Evolutionary conservation across 2,888 invertebrate genomes (phyloP), one percentile per base, ranked within the genome.

Genomic region (Andricus curvator): DNA sequence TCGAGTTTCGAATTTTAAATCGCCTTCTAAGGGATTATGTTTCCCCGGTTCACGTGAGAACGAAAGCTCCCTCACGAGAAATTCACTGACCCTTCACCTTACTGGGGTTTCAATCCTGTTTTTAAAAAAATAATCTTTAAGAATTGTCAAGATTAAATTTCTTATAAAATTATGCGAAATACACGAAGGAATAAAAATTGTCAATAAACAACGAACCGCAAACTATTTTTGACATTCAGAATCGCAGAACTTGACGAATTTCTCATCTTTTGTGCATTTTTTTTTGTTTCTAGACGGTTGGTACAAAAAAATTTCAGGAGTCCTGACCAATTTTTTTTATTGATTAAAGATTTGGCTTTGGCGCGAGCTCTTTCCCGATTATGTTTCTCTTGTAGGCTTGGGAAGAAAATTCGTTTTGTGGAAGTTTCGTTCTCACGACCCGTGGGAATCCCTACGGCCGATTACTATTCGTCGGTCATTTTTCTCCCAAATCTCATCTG

Each of bases 381-480:
- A 81, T 78, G 67, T 68, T 78, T 65, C 76, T 65, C 62, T 41
- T 29, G 65, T n/a, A 65, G 78, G 13, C 60, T 56, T 77, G 77
- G 41, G 64, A 83, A 76, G 79, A 68, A 67, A 77, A 79, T 56
- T 80, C 76, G 51, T 76, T 48, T 78, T 81, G 70, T 65, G 74
- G 78, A 68, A 80, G 78, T 56, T 81, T 51, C 5, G 81, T 84
- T 84, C 82, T 84, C 83, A 84, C 84, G 84, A 77, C 65, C 78
- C 81, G 82, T 82, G 84, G 81, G 84, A 82, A 81, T 22, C 29
- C 44, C 44, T 9, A 29, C 29, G 62, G 37, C 20, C 13, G 51
- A 74, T 56, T 74, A 56, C 51, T 29, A 74, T 74, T 22, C 25
- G n/a, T 37, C 67, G 77, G 67, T 65, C 76, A 80, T 76, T 82